phyloP scores from a whole-genome alignment of 2,797 vertebrate species.

The Brachyrhaphis roseni region DNA sequence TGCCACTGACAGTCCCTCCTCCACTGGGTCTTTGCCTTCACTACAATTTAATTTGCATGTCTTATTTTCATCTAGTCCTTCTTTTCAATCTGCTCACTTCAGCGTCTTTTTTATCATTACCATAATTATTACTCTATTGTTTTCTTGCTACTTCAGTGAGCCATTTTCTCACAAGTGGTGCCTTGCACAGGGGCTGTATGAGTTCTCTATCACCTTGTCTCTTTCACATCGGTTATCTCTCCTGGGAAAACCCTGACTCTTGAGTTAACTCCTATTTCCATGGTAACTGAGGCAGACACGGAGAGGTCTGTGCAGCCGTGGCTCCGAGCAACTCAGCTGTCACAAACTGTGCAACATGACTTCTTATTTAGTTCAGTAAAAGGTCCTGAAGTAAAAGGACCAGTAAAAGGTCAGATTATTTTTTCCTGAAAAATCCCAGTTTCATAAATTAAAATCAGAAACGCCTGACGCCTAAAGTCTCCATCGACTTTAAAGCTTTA shows the following conservation, averaged over 20 bases:
- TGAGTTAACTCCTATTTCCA: constrained; percentile 76
- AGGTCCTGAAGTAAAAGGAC: no score
- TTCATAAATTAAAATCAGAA: not conserved
- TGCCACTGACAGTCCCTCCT: constrained; percentile 15
- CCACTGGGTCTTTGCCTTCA: constrained; percentile 14
- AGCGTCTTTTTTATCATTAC: not conserved
- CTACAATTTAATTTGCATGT: not conserved
- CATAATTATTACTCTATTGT: constrained; percentile 1
- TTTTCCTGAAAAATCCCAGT: not conserved
- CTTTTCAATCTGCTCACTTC: constrained; percentile 7
- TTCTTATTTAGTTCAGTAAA: constrained; percentile 18
- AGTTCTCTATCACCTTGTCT: constrained; percentile 37
- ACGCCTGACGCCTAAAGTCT: not conserved
- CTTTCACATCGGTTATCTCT: constrained; percentile 53
- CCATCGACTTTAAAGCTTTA: not conserved
- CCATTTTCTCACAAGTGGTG: constrained; percentile 1
- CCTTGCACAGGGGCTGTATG: constrained; percentile 15
- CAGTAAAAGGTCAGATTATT: not conserved
- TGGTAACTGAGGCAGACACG: constrained; percentile 71
- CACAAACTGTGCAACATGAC: constrained; percentile 59
- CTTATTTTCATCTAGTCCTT: not conserved
- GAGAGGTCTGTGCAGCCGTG: constrained; percentile 54
- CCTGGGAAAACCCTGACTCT: constrained; percentile 58
- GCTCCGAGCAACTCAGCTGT: constrained; percentile 55
- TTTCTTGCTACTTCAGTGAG: constrained; percentile 21